A percentile compares a stretch with the other conserved stretches of the same genome.
These are phyloP conservation scores for Brenthis ino DNA, from an alignment of 2,888 invertebrate genomes.

Conservation along the genomic window DNA sequence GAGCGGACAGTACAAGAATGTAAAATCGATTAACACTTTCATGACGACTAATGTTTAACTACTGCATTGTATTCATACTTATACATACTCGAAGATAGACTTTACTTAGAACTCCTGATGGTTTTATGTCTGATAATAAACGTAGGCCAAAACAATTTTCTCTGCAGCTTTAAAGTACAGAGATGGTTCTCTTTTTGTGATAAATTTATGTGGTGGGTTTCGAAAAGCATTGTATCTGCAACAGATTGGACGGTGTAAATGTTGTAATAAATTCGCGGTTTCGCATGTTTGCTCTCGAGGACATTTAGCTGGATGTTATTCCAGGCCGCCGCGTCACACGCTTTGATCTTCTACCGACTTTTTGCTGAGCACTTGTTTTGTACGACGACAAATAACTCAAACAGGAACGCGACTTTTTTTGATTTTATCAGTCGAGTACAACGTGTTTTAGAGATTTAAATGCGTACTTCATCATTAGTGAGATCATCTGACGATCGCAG, in stretches of 20 bases:
- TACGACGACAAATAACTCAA: constrained; percentile 81
- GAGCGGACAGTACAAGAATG: constrained; percentile 51
- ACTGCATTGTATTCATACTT: constrained; percentile 58
- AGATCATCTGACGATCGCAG: constrained; percentile 57
- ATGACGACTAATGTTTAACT: constrained; percentile 49
- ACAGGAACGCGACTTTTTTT: constrained; percentile 70
- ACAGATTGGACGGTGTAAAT: constrained; percentile 40
- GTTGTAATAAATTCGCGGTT: constrained; percentile 43
- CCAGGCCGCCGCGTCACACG: constrained; percentile 68
- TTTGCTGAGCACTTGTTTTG: constrained; percentile 76
- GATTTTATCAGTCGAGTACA: constrained; percentile 67
- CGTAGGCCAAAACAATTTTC: constrained; percentile 31
- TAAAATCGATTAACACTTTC: constrained; percentile 56
- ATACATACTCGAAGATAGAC: constrained; percentile 49
- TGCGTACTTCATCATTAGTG: constrained; percentile 74
- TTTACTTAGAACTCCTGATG: constrained; percentile 39
- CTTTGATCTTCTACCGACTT: constrained; percentile 76
- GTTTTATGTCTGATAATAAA: constrained; percentile 29
- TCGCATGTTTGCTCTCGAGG: constrained; percentile 53
- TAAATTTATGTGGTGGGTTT: constrained; percentile 30
- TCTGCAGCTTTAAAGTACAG: constrained; percentile 27
- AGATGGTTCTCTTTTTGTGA: constrained; percentile 21
- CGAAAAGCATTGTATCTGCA: constrained; percentile 44
- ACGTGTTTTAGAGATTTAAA: constrained; percentile 66
- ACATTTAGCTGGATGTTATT: constrained; percentile 66